These are phyloP conservation scores for Patella pellucida DNA, from an alignment of 2,888 invertebrate genomes.

Conservation along the genomic window DNA sequence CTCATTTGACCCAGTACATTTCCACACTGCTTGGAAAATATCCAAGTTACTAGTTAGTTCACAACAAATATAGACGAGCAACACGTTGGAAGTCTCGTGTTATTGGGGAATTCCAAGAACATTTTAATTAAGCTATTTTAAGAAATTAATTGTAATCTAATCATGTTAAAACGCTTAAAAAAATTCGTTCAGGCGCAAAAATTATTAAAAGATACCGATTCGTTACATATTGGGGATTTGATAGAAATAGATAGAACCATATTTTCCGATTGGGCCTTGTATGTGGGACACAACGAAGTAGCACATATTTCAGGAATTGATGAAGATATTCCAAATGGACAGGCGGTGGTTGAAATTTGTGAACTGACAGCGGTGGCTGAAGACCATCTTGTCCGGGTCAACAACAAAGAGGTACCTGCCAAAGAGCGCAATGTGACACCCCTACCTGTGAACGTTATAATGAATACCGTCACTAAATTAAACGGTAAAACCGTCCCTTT, in stretches of 20 bases:
- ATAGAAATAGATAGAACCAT: conserved; percentile 60
- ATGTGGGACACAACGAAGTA: conserved; percentile 56
- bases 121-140: too few relatives aligned
- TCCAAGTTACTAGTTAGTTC: too few relatives aligned
- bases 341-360: conserved; percentile 43
- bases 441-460: conserved; percentile 41
- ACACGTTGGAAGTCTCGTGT: too few relatives aligned
- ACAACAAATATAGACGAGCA: too few relatives aligned
- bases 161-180: too few relatives aligned
- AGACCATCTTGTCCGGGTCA: conserved; percentile 54
- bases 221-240: conserved; percentile 46
- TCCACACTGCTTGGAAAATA: too few relatives aligned
- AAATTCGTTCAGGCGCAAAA: too few relatives aligned
- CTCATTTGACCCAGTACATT: too few relatives aligned
- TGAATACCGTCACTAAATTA: conserved; percentile 41
- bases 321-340: conserved; percentile 39
- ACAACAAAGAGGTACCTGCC: conserved; percentile 61
- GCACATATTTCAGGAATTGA: conserved; percentile 50
- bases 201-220: too few relatives aligned
- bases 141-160: too few relatives aligned
- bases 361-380: conserved; percentile 47
- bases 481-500: conserved; percentile 52
- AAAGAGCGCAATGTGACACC: conserved; percentile 49
- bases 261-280: conserved; percentile 60
- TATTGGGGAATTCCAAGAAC: too few relatives aligned